Base-by-base conservation (phyloP, 2,113 vertebrate species). In the Perognathus longimembris region DNA sequence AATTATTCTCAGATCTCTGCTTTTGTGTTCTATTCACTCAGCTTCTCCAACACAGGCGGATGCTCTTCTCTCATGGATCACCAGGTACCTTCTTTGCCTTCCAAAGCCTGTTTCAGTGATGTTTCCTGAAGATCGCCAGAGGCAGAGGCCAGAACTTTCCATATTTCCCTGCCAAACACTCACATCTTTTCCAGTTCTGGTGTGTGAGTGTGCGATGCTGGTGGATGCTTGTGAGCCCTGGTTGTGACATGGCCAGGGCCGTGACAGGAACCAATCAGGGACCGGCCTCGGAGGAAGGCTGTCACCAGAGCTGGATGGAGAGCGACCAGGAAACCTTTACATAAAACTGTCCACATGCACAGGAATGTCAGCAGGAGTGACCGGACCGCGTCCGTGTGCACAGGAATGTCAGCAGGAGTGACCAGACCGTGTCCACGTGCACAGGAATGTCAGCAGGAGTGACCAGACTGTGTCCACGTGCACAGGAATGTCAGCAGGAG, bases 401-500 rank as follows among this genome's bases (percentile, higher is more conserved):
- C 3, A 36, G 17, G 7, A 5, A 9, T 9, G 32, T 21, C 21
- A 54, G 15, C 20, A 17, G 59, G 28, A 36, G 28, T 28, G 1
- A n/a, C n/a, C n/a, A n/a, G n/a, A n/a, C n/a, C n/a, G n/a, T 10
- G 3, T 64, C 59, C 17, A 4, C 1, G 10, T 26, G 1, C 11
- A 8, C 3, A 36, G 17, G 7, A 5, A 9, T 9, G 32, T 21
- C 21, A 54, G 15, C 20, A 17, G 59, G 28, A 36, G 28, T 28
- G 1, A n/a, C n/a, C n/a, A n/a, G n/a, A n/a, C n/a, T n/a, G n/a
- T 10, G 3, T 64, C 59, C 17, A 4, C 1, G 10, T 26, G 1
- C 11, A 8, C 3, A 36, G 17, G 7, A 5, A 9, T 9, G 32
- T 21, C 21, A 54, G 15, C 20, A 17, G 59, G 28, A 36, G 28